Evolutionary conservation across 2,888 invertebrate genomes (phyloP).

Genomic region (Harmothoe impar): DNA sequence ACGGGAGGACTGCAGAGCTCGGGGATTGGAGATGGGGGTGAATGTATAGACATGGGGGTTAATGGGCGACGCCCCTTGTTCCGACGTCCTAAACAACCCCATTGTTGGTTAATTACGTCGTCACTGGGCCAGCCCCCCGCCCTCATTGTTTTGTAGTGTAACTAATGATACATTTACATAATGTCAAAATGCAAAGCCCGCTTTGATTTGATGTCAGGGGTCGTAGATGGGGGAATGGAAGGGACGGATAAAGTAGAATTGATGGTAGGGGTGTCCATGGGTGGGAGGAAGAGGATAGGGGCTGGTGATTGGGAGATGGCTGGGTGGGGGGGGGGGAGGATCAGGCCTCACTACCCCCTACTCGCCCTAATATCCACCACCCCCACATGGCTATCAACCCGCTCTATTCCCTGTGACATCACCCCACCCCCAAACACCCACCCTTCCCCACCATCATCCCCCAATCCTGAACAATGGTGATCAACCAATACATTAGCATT

Average conservation of each 20-base stretch:
- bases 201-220: slow-evolving; percentile 46
- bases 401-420: not conserved
- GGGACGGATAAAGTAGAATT: slow-evolving; percentile 40
- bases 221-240: slow-evolving; percentile 3
- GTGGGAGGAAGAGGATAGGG: not conserved
- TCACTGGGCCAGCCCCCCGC: not conserved
- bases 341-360: not conserved
- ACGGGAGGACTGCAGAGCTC: not conserved
- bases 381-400: not conserved
- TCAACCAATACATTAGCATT: slow-evolving; percentile 56
- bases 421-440: not conserved
- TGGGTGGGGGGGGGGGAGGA: not conserved
- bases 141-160: slow-evolving; percentile 39
- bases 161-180: slow-evolving; percentile 34
- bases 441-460: not conserved
- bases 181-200: slow-evolving; percentile 15
- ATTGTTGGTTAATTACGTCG: slow-evolving; percentile 40
- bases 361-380: not conserved
- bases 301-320: not conserved
- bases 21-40: not conserved
- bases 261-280: not conserved
- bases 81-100: slow-evolving; percentile 16
- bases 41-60: not conserved
- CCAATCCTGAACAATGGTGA: slow-evolving; percentile 31
- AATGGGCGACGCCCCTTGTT: not conserved